Evolutionary conservation across 2,797 vertebrate species (phyloP).

Genomic region (Pristis pectinata): DNA sequence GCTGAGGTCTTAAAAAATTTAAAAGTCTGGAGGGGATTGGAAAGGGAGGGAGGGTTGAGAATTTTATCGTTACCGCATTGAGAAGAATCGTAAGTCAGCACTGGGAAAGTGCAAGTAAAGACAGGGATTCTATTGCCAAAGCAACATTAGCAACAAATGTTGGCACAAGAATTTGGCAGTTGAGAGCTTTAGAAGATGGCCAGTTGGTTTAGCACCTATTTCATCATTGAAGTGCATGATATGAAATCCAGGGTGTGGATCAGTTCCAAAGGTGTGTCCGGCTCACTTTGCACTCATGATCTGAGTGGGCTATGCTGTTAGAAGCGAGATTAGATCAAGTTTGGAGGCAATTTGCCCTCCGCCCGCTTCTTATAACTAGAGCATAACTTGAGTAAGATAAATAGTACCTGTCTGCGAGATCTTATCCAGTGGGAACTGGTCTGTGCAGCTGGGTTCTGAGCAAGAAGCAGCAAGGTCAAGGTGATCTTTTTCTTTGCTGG

Average conservation of each 20-base stretch:
- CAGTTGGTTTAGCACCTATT: not conserved
- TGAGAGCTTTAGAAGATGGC: not conserved
- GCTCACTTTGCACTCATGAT: conserved; percentile 11
- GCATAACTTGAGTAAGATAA: not conserved
- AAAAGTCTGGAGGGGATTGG: too few relatives aligned
- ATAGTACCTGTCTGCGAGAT: not conserved
- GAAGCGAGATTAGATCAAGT: not conserved
- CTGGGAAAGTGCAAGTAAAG: not conserved
- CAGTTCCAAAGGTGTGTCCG: not conserved
- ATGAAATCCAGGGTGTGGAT: not conserved
- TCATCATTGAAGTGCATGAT: too few relatives aligned
- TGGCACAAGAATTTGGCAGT: not conserved
- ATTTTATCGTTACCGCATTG: not conserved
- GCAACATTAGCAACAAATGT: not conserved
- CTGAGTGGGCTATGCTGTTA: not conserved
- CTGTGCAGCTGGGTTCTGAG: not conserved
- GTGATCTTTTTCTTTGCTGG: conserved; percentile 9
- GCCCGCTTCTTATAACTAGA: not conserved
- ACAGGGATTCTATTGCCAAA: not conserved
- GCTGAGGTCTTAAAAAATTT: too few relatives aligned
- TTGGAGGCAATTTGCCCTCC: conserved; percentile 12
- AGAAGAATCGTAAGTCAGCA: not conserved
- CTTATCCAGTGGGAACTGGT: conserved; percentile 15
- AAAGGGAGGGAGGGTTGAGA: too few relatives aligned
- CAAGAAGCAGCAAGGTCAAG: not conserved